These are phyloP conservation scores for Beris chalybata DNA, from an alignment of 2,888 invertebrate genomes.

Conservation along the genomic window DNA sequence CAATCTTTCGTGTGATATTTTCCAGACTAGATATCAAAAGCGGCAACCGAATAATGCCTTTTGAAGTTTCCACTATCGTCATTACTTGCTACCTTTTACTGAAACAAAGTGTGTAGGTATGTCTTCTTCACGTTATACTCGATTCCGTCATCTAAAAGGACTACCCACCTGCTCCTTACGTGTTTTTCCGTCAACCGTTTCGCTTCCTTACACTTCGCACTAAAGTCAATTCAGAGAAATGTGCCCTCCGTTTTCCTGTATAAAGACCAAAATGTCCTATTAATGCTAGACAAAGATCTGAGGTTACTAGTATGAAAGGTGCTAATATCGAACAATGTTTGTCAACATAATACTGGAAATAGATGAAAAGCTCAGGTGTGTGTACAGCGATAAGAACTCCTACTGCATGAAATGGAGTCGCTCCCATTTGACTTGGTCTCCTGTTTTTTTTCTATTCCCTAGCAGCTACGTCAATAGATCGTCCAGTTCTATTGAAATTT, in stretches of 20 bases:
- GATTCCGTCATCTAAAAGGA: too few species aligned
- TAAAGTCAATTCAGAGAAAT: too few species aligned
- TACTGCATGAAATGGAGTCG: slow-evolving; percentile 12
- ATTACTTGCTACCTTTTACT: too few species aligned
- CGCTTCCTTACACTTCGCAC: too few species aligned
- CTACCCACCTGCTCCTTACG: too few species aligned
- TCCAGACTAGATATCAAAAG: too few species aligned
- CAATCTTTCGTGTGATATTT: too few species aligned
- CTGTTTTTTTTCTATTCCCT: slow-evolving; percentile 9
- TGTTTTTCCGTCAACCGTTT: too few species aligned
- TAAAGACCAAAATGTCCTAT: slow-evolving; percentile 9
- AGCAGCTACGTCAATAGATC: slow-evolving; percentile 36
- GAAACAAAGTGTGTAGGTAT: too few species aligned
- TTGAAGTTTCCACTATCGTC: too few species aligned
- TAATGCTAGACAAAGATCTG: slow-evolving; percentile 4
- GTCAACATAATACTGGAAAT: slow-evolving; percentile 4
- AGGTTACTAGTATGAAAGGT: slow-evolving; percentile 12
- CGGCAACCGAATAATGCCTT: too few species aligned
- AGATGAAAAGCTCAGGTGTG: slow-evolving; percentile 5
- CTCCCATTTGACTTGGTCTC: slow-evolving; percentile 21
- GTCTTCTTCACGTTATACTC: too few species aligned
- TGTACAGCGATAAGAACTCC: slow-evolving; percentile 24
- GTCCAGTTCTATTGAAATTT: slow-evolving; percentile 37
- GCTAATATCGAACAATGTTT: slow-evolving; percentile 8
- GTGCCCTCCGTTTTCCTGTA: neutral